Evolutionary conservation across 2,888 invertebrate genomes (phyloP).

Genomic region (Agriopis marginaria): DNA sequence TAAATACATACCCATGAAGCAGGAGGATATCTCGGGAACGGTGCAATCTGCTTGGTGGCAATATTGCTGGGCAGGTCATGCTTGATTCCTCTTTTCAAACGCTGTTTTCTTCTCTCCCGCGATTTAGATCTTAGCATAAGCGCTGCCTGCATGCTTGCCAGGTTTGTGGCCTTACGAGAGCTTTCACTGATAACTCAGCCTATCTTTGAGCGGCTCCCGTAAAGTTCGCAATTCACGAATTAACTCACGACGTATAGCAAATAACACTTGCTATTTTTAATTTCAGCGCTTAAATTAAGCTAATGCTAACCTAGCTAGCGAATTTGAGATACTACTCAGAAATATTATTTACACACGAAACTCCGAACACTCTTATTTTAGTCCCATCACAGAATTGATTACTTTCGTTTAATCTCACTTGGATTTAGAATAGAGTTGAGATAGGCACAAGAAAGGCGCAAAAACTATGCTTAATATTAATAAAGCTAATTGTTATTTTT

Average conservation of each 20-base stretch:
- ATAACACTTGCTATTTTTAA: slow-evolving; percentile 45
- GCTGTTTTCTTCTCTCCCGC: slow-evolving; percentile 93
- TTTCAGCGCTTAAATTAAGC: slow-evolving; percentile 45
- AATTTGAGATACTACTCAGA: slow-evolving; percentile 46
- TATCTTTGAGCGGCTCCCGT: slow-evolving; percentile 41
- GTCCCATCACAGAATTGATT: slow-evolving; percentile 77
- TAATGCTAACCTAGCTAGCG: slow-evolving; percentile 63
- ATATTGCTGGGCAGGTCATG: slow-evolving; percentile 94
- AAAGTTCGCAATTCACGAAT: slow-evolving; percentile 34
- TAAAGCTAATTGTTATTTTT: slow-evolving; percentile 67
- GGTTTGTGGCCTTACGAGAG: slow-evolving; percentile 75
- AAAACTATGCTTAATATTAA: slow-evolving; percentile 63
- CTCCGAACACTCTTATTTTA: slow-evolving; percentile 67
- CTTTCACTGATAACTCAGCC: slow-evolving; percentile 62
- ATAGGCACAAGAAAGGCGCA: slow-evolving; percentile 84
- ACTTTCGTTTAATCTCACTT: slow-evolving; percentile 70
- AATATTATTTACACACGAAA: slow-evolving; percentile 67
- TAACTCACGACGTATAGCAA: slow-evolving; percentile 30
- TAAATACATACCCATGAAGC: slow-evolving; percentile 88
- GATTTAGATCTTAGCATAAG: slow-evolving; percentile 96
- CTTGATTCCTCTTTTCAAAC: slow-evolving; percentile 90
- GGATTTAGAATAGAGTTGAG: slow-evolving; percentile 75
- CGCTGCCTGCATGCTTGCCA: slow-evolving; percentile 96
- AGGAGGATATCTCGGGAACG: slow-evolving; percentile 95
- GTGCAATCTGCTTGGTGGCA: slow-evolving; percentile 94